Conservation (phyloP, 2,113 vertebrate genomes). For the Nycticebus coucang region DNA sequence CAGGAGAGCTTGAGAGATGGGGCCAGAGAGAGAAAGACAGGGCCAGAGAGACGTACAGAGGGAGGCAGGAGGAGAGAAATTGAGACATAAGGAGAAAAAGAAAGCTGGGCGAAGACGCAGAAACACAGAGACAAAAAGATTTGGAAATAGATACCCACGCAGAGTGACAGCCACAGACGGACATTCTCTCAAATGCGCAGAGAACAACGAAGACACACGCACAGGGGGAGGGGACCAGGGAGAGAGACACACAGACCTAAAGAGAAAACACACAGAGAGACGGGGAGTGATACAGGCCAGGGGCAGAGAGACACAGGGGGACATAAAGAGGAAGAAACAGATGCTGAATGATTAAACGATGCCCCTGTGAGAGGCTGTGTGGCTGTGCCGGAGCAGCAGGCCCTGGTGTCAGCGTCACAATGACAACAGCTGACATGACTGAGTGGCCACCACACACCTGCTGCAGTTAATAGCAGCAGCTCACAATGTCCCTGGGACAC, state of each 20-base stretch:
- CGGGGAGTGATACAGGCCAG: neutral
- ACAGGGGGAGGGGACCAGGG: neutral
- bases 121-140: neutral
- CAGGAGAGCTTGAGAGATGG: neutral
- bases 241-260: neutral
- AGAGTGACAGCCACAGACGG: neutral
- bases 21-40: neutral
- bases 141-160: neutral
- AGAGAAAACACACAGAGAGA: neutral
- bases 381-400: too few species aligned
- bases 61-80: neutral
- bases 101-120: neutral
- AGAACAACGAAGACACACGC: neutral
- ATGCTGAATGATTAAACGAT: accelerated
- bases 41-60: neutral
- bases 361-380: neutral
- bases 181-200: neutral
- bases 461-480: accelerated
- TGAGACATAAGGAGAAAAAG: neutral
- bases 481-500: neutral
- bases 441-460: neutral
- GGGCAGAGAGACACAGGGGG: neutral
- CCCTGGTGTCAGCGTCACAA: neutral
- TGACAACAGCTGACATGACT: neutral
- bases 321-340: neutral